Evolutionary conservation across 1,140 invertebrate species (phyloP).

Genomic region (Aphaenogaster floridana): DNA sequence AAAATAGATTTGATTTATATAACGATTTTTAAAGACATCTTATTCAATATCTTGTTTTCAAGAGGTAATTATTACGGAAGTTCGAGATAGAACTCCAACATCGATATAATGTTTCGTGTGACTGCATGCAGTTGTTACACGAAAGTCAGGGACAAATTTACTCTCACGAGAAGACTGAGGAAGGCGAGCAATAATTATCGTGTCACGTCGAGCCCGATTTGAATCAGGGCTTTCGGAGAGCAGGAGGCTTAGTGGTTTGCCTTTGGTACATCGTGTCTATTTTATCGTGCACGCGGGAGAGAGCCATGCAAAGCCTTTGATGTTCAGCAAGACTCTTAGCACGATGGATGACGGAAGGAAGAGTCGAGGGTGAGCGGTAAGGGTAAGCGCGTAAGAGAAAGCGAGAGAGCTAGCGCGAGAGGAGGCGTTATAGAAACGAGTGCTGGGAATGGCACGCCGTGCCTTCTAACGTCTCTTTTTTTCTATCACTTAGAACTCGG

Average conservation of each 20-base stretch:
- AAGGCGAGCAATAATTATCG: slow-evolving; percentile 68
- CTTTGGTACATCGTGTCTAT: slow-evolving; percentile 72
- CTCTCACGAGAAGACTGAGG: background rate
- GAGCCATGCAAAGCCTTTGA: slow-evolving; percentile 77
- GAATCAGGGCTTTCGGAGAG: slow-evolving; percentile 62
- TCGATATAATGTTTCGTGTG: background rate
- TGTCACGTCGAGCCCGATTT: slow-evolving; percentile 66
- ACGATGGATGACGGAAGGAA: slow-evolving; percentile 65
- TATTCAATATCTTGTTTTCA: background rate
- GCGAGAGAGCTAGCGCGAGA: slow-evolving; percentile 16
- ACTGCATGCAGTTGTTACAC: slow-evolving; percentile 38
- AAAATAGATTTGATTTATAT: background rate
- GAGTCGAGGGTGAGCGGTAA: slow-evolving; percentile 23
- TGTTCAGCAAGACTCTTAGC: slow-evolving; percentile 80
- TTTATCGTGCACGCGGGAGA: slow-evolving; percentile 62
- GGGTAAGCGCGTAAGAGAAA: background rate
- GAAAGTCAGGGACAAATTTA: slow-evolving; percentile 42
- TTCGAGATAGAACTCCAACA: background rate
- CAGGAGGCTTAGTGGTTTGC: slow-evolving; percentile 66
- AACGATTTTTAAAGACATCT: background rate
- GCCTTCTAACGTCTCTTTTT: slow-evolving; percentile 63
- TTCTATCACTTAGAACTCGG: slow-evolving; percentile 73
- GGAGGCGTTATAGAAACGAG: background rate
- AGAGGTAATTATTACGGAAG: background rate
- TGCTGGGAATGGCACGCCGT: slow-evolving; percentile 30